A percentile compares a stretch with the other conserved stretches of the same genome.
phyloP scores from a whole-genome alignment of 2,113 vertebrate species.

The Genyomyrus donnyi region DNA sequence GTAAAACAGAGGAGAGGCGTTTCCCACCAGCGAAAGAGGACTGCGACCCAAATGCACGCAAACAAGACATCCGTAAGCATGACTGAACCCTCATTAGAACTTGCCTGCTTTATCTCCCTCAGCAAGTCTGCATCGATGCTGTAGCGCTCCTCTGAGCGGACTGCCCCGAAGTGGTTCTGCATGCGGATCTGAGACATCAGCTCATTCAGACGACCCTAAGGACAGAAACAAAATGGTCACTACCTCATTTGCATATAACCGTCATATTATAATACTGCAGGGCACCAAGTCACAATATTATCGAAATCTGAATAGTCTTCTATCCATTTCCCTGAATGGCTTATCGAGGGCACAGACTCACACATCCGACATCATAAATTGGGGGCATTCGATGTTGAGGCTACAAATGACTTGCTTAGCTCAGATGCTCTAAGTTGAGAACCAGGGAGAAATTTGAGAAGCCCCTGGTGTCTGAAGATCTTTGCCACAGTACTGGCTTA shows the following conservation, averaged over 20 bases:
- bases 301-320: neutral
- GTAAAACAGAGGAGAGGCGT: conserved; percentile 23
- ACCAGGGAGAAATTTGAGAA: neutral
- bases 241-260: neutral
- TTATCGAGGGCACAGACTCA: neutral
- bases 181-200: conserved; percentile 98
- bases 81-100: conserved; percentile 5
- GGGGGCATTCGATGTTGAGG: neutral
- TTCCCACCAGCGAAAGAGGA: neutral
- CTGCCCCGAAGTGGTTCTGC: conserved; percentile 95
- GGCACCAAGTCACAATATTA: neutral
- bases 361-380: neutral
- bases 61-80: neutral
- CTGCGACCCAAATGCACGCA: neutral
- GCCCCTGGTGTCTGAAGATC: neutral
- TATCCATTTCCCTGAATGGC: neutral
- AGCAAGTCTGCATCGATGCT: conserved; percentile 85
- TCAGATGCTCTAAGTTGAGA: neutral
- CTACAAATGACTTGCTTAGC: neutral
- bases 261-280: neutral
- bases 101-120: conserved; percentile 88
- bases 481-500: neutral
- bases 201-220: conserved; percentile 91
- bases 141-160: conserved; percentile 86
- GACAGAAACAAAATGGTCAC: neutral